Base-by-base conservation (phyloP, 2,797 vertebrate genomes). In the Ctenopoma kingsleyae region DNA sequence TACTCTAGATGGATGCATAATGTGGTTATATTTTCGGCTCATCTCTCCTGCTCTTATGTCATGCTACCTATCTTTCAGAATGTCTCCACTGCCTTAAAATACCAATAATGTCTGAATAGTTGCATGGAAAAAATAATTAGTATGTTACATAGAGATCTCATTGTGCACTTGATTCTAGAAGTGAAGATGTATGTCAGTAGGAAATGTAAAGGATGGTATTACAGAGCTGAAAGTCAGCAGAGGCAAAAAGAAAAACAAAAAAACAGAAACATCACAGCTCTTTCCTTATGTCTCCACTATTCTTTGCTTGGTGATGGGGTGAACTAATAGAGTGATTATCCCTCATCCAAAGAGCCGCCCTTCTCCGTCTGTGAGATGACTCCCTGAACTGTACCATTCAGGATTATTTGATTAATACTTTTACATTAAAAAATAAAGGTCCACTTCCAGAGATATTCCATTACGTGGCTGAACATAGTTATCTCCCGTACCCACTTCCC, bases 351-450 rank as follows among this genome's bases (percentile, higher is more conserved):
- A 10, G 43, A 66, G 10, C 57, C 5, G 16, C 47, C 59, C 55
- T 65, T 11, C 16, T 13, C 47, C 6, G 47, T 12, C 25, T 22
- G 20, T 66, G 49, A 63, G 23, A 25, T 9, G n/a, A 64, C 23
- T 65, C 54, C 46, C 60, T 17, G 22, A 46, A 54, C 47, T 49
- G n/a, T 4, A 2, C 38, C 36, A 0, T 55, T 76, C 22, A 38
- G 23, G 10, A 62, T 65, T 38, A 65, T 76, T 74, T 71, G 60
- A 74, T 83, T 74, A 70, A 70, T 70, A 50, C 19, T 9, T 60
- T 27, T 10, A 47, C 67, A 76, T 74, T 66, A 86, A 76, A 69
- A 71, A 57, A 74, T 76, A 68, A 76, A 66, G 25, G 9, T 62
- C 47, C 51, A 57, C 74, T 81, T 79, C 30, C 63, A 19, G 55